A percentile compares a stretch with the other conserved stretches of the same genome.
Evolutionary conservation across 1,140 invertebrate species (phyloP).

Genomic region (Sarcophaga peregrina): DNA sequence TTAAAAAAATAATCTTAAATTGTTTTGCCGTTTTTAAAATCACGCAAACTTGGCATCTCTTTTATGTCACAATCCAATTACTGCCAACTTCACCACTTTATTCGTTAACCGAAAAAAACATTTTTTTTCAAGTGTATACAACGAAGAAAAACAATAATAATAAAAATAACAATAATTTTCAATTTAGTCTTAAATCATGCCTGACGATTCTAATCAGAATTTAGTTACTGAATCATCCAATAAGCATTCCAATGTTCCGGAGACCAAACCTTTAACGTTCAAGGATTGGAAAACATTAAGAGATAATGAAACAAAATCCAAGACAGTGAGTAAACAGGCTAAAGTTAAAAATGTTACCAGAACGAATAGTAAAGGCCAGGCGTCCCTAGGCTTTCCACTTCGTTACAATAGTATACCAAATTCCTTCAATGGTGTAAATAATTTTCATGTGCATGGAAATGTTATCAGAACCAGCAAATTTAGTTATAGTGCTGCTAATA

Average conservation of each 20-base stretch:
- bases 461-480: neutral
- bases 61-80: neutral
- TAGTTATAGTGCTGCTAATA: neutral
- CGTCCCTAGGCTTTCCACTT: neutral
- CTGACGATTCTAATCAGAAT: neutral
- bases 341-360: neutral
- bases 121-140: too few species aligned
- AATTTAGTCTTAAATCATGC: too few species aligned
- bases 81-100: neutral
- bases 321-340: neutral
- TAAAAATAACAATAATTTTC: too few species aligned
- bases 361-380: neutral
- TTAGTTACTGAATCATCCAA: neutral
- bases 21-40: neutral
- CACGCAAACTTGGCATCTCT: neutral
- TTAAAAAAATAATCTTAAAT: too few species aligned
- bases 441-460: neutral
- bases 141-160: too few species aligned
- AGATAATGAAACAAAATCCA: neutral
- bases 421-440: neutral
- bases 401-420: neutral
- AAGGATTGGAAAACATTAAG: constrained; percentile 7
- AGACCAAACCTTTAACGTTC: neutral
- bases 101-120: neutral
- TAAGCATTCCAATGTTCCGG: neutral